phyloP scores from a whole-genome alignment of 2,888 invertebrate species.

The Chymomyza fuscimana region DNA sequence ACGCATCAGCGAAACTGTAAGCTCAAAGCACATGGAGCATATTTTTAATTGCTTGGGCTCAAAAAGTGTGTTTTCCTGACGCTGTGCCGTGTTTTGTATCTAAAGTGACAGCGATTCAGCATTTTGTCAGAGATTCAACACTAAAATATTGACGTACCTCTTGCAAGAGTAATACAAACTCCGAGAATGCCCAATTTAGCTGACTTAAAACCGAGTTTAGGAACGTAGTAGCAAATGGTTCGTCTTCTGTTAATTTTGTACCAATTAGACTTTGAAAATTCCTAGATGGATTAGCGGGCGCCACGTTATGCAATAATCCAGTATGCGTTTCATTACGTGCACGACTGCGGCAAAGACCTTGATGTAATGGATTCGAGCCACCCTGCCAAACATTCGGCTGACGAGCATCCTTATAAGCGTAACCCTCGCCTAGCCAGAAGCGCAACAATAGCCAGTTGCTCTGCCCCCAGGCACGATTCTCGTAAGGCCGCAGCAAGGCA shows the following conservation, averaged over 20 bases:
- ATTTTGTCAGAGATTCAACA: not conserved
- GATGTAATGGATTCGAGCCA: constrained; percentile 70
- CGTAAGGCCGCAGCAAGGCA: constrained; percentile 87
- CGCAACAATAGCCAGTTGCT: constrained; percentile 91
- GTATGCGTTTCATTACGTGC: constrained; percentile 79
- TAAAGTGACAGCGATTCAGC: constrained; percentile 54
- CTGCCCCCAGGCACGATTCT: constrained; percentile 90
- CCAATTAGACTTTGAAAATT: constrained; percentile 82
- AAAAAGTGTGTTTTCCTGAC: constrained; percentile 82
- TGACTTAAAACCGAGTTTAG: constrained; percentile 90
- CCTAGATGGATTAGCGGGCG: constrained; percentile 78
- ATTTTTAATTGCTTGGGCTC: constrained; percentile 89
- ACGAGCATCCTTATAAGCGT: constrained; percentile 86
- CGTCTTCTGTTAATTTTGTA: constrained; percentile 83
- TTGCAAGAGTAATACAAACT: constrained; percentile 91
- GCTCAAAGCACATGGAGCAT: constrained; percentile 91
- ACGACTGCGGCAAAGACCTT: constrained; percentile 77
- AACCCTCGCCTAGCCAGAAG: constrained; percentile 92
- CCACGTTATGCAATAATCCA: constrained; percentile 78
- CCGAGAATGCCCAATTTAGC: constrained; percentile 93
- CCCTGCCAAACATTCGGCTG: constrained; percentile 82
- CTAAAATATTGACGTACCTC: constrained; percentile 81
- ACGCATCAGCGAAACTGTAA: constrained; percentile 87
- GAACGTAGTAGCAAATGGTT: constrained; percentile 84
- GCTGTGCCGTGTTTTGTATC: constrained; percentile 84